A percentile compares a stretch with the other conserved stretches of the same genome.
Evolutionary conservation across 2,888 invertebrate species (phyloP).

Genomic region (Dinocampus coccinellae): DNA sequence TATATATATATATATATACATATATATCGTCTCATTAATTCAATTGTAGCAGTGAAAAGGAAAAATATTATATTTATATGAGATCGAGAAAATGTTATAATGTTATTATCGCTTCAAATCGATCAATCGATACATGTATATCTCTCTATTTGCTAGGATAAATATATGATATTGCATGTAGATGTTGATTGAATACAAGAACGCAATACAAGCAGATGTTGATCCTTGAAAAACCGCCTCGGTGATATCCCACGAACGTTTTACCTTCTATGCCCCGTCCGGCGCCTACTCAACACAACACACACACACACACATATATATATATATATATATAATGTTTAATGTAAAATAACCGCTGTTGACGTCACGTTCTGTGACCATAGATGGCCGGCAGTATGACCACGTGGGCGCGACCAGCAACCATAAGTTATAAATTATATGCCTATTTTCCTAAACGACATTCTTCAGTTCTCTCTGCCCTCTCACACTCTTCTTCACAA

Average conservation of each 20-base stretch:
- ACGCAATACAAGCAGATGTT: conserved; percentile 19
- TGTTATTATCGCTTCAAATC: neutral
- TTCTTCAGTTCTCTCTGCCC: conserved; percentile 31
- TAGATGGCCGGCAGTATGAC: conserved; percentile 61
- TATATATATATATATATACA: too few species aligned
- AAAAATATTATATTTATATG: conserved; percentile 4
- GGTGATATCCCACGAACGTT: conserved; percentile 61
- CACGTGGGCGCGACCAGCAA: conserved; percentile 58
- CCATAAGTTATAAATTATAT: conserved; percentile 63
- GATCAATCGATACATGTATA: neutral
- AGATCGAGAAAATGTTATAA: neutral
- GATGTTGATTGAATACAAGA: conserved; percentile 37
- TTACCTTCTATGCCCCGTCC: conserved; percentile 63
- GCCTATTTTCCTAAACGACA: conserved; percentile 53
- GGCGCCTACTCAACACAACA: too few species aligned
- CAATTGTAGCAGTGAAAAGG: neutral
- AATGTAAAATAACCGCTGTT: conserved; percentile 62
- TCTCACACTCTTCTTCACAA: conserved; percentile 40
- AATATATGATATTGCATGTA: conserved; percentile 35
- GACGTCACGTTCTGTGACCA: conserved; percentile 63
- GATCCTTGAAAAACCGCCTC: conserved; percentile 50
- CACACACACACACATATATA: conserved; percentile 50
- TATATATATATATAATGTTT: conserved; percentile 54
- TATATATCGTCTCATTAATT: neutral
- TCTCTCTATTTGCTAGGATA: conserved; percentile 15